phyloP scores from a whole-genome alignment of 2,888 invertebrate genomes.

The Camponotus fellah region DNA sequence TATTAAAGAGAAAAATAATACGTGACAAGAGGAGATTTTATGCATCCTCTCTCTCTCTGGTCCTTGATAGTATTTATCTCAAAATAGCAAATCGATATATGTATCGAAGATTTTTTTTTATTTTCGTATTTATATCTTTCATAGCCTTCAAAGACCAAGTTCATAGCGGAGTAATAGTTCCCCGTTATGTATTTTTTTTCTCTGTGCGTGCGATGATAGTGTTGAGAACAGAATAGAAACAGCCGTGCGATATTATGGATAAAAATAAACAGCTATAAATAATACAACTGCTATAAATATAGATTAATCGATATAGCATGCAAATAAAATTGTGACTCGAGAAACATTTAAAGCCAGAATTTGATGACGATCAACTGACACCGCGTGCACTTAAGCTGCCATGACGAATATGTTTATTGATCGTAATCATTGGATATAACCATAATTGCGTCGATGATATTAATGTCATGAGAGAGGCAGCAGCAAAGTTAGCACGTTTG shows the following conservation, averaged over 20 bases:
- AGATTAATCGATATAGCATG: conserved; percentile 26
- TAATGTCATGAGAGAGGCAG: conserved; percentile 60
- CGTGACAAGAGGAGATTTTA: neutral
- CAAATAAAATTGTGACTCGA: conserved; percentile 10
- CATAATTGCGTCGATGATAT: conserved; percentile 55
- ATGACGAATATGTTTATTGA: conserved; percentile 54
- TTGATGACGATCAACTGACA: conserved; percentile 42
- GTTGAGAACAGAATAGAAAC: conserved; percentile 10
- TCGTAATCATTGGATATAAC: conserved; percentile 56
- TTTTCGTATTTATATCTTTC: neutral
- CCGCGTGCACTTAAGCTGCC: conserved; percentile 39
- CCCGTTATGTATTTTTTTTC: conserved; percentile 31
- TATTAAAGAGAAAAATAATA: neutral
- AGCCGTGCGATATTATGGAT: conserved; percentile 24
- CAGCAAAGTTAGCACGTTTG: conserved; percentile 18
- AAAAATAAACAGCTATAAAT: conserved; percentile 51
- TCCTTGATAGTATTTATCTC: neutral
- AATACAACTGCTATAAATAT: conserved; percentile 35
- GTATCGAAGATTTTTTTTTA: neutral
- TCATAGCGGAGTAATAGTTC: neutral
- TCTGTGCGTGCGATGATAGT: neutral
- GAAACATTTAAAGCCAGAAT: conserved; percentile 38
- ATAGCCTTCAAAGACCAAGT: conserved; percentile 25
- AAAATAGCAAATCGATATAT: conserved; percentile 19
- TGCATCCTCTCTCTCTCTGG: no score